Evolutionary conservation across 2,113 vertebrate species (phyloP), one percentile per base, ranked within the genome.

Genomic region (Triplophysa rosa): DNA sequence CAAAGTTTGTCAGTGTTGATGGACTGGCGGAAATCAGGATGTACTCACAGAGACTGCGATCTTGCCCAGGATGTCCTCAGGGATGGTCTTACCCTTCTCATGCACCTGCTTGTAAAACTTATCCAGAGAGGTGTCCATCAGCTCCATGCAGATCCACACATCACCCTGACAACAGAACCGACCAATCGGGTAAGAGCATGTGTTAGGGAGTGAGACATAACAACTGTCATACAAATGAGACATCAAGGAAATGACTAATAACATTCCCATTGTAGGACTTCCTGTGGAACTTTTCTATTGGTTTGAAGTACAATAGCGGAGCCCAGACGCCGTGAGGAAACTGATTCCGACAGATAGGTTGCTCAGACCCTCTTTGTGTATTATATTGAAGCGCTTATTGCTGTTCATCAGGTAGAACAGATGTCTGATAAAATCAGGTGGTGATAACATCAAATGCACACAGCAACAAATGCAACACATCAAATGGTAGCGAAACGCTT

Each of bases 101-200:
- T 97, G 97, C 74, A 99, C 97, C 12, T 96, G 93, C 86, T 98
- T 99, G 91, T 98, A 99, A 91, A 99, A 99, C 84, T 99, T 99
- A 87, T 98, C 97, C 89, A 99, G 90, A 6, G 96, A 99, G 0
- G 96, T 99, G 88, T 98, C 97, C 97, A 99, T 98, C 85, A 99
- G 92, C 89, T 99, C 97, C 97, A 99, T 99, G 86, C 97, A 99
- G 88, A 98, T 99, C 97, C 96, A 99, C 42, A 98, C 97, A 0
- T 99, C 97, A 7, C 97, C 97, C 96, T 99, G 88, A 54, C 73
- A 83, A 87, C 81, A 80, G 11, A 75, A 74, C 33, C 16, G 16
- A n/a, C 62, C 63, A 79, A 21, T 29, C 4, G 69, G 58, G 8
- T 29, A 47, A 24, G 7, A 47, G 21, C 29, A 40, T 9, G 45